Percentiles rank a stretch among this genome's conserved stretches.
Conservation (phyloP, 2,113 vertebrate species). For the Silurus glanis region DNA sequence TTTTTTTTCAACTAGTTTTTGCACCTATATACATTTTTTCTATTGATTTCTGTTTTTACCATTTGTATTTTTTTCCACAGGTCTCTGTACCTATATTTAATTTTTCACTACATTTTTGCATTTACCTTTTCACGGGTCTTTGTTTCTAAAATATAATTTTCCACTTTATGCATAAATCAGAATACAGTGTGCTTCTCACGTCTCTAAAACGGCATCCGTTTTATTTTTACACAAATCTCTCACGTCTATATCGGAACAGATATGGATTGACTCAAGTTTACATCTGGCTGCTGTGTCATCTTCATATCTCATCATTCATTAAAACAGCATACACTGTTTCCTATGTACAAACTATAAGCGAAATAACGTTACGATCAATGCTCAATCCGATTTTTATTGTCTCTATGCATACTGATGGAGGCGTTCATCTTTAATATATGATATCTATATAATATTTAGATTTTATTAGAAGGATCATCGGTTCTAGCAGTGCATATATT, state of each 20-base stretch:
- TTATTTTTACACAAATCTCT: background rate
- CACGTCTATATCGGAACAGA: background rate
- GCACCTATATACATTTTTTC: background rate
- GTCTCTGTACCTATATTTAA: background rate
- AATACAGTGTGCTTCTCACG: background rate
- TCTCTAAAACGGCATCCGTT: background rate
- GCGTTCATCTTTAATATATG: slow-evolving; percentile 11
- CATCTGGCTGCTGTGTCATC: background rate
- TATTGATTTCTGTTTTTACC: background rate
- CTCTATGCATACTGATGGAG: background rate
- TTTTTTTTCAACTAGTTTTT: background rate
- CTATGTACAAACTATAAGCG: background rate
- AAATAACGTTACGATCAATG: background rate
- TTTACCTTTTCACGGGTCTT: too few relatives aligned
- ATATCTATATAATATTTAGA: background rate
- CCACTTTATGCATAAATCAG: too few relatives aligned
- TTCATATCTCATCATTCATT: background rate
- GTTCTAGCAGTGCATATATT: background rate
- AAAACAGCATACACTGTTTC: background rate
- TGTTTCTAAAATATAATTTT: too few relatives aligned
- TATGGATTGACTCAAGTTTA: background rate
- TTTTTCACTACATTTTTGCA: too few relatives aligned
- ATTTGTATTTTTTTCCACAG: background rate
- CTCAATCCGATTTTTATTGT: background rate
- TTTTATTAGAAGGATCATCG: background rate